phyloP scores from a whole-genome alignment of 2,797 vertebrate species.

The Rhinatrema bivittatum region DNA sequence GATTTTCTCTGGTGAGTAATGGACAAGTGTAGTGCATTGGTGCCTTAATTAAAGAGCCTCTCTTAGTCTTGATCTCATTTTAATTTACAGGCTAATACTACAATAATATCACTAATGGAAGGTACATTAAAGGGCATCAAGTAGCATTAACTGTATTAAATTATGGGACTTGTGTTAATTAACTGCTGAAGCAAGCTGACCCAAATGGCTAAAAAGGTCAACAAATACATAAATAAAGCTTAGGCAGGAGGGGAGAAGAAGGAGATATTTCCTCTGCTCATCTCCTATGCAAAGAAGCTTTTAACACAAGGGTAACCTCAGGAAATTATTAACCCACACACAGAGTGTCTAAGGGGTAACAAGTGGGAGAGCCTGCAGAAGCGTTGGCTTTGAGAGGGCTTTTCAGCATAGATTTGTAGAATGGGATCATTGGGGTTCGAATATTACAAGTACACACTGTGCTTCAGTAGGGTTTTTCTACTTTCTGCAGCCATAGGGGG shows the following conservation, averaged over 20 bases:
- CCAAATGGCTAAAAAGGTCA: slow-evolving; percentile 55
- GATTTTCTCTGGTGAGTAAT: slow-evolving; percentile 64
- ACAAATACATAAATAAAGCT: slow-evolving; percentile 56
- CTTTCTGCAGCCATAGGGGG: too few relatives aligned
- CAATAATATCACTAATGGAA: slow-evolving; percentile 70
- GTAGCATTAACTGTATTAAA: slow-evolving; percentile 72
- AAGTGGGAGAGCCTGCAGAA: too few relatives aligned
- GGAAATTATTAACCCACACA: slow-evolving; percentile 21
- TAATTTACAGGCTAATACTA: slow-evolving; percentile 65
- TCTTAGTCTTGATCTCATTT: slow-evolving; percentile 64
- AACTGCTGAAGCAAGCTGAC: slow-evolving; percentile 63
- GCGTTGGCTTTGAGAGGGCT: too few relatives aligned
- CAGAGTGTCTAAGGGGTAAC: too few relatives aligned
- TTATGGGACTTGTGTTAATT: slow-evolving; percentile 75
- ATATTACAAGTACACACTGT: too few relatives aligned
- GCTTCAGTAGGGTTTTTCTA: too few relatives aligned
- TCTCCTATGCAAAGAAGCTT: slow-evolving; percentile 12
- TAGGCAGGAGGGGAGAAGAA: slow-evolving; percentile 19
- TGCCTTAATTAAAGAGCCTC: slow-evolving; percentile 74
- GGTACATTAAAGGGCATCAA: slow-evolving; percentile 68
- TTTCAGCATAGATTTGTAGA: too few relatives aligned
- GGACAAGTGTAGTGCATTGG: slow-evolving; percentile 55
- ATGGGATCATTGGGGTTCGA: too few relatives aligned
- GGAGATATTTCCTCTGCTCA: slow-evolving; percentile 10
- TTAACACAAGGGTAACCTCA: slow-evolving; percentile 12